Percentiles rank a stretch among this genome's conserved stretches.
These are phyloP conservation scores for Lasius fuliginosus DNA, from an alignment of 2,888 invertebrate species.

Conservation along the genomic window DNA sequence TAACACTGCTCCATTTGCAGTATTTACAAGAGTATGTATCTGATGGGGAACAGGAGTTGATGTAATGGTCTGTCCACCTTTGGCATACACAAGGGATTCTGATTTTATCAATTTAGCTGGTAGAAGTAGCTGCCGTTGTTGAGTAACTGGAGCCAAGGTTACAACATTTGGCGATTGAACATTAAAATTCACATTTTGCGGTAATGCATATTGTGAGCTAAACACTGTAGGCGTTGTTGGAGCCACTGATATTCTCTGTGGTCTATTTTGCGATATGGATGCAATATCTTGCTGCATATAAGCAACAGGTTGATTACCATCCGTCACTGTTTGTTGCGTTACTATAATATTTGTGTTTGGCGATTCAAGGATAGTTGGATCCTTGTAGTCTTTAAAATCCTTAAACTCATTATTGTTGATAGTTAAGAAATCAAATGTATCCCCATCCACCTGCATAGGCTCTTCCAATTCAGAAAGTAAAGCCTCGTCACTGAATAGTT, in stretches of 20 bases:
- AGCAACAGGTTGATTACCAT: constrained; percentile 60
- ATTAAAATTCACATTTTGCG: constrained; percentile 83
- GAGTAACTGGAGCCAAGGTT: constrained; percentile 82
- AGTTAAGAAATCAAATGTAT: constrained; percentile 86
- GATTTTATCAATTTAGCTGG: constrained; percentile 85
- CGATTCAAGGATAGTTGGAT: constrained; percentile 69
- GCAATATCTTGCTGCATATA: constrained; percentile 63
- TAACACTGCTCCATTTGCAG: constrained; percentile 90
- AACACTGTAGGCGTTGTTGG: constrained; percentile 80
- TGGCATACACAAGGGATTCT: constrained; percentile 83
- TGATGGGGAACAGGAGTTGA: constrained; percentile 83
- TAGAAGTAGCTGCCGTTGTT: constrained; percentile 82
- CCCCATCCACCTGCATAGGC: constrained; percentile 86
- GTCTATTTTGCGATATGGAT: constrained; percentile 61
- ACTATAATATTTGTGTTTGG: constrained; percentile 72
- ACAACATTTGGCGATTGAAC: constrained; percentile 83
- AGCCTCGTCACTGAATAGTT: constrained; percentile 87
- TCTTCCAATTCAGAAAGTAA: constrained; percentile 87
- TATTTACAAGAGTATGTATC: constrained; percentile 90
- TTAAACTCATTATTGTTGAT: constrained; percentile 75
- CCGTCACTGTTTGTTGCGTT: constrained; percentile 59
- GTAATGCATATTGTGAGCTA: constrained; percentile 82
- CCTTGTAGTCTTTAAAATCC: constrained; percentile 75
- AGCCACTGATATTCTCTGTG: constrained; percentile 78
- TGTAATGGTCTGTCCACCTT: constrained; percentile 80